Base-by-base conservation (phyloP, 1,140 invertebrate species). In the Steinernema feltiae region DNA sequence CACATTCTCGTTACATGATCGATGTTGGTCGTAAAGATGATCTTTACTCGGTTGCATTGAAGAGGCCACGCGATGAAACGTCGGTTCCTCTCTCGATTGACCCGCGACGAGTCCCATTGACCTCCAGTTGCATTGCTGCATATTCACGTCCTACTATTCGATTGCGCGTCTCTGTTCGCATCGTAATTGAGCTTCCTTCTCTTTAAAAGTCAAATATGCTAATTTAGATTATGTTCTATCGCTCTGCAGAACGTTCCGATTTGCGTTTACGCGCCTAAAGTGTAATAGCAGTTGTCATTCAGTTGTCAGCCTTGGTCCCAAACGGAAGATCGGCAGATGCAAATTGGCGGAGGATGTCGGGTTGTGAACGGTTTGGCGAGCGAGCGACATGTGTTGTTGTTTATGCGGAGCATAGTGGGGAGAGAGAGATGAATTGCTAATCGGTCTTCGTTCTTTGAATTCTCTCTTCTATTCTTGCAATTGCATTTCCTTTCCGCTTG, bases 311-410 rank as follows among this genome's bases (percentile, higher is more conserved):
- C 24, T 63, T 15, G 53, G 53, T 63, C 53, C 53, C 53, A 21
- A 63, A 21, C 53, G 53, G 53, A 63, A 63, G 53, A 63, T 63
- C 53, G 53, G 53, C 53, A 27, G 24, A 17, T 27, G 53, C 53
- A 27, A 63, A 63, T 63, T 63, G 53, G 53, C 53, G 53, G 53
- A 63, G 53, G 53, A 15, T 63, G 53, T 27, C 24, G 53, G 24
- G 53, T 21, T 63, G 53, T 21, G 24, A 63, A 63, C 53, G 24
- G 53, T 15, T 63, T 27, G 24, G n/a, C n/a, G n/a, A n/a, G n/a
- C 53, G 53, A 63, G 24, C 53, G 53, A 63, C 24, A 63, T 21
- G 24, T 63, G 53, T 63, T 63, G 53, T 63, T 63, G 53, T 63
- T 63, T 63, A 27, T 3, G 53, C 53, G 12, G 15, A 63, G 53